These are phyloP conservation scores for Chondrilla cf. caribensis DNA, from an alignment of 37 sponge, comb jelly and placozoan species.

Conservation along the genomic window DNA sequence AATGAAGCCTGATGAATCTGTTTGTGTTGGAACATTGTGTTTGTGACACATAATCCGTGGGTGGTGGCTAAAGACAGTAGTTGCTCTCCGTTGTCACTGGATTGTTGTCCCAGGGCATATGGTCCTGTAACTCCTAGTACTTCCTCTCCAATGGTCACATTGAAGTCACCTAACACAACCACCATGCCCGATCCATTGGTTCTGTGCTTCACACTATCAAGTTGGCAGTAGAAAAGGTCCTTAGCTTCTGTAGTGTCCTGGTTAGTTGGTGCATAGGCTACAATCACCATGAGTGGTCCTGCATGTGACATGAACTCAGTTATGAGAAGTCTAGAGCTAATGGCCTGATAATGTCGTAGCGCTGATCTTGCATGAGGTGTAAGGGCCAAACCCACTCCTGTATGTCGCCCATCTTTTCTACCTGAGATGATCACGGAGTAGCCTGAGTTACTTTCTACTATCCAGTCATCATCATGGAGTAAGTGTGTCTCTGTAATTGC, in stretches of 20 bases:
- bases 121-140: background rate
- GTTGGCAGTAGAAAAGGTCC: too few relatives aligned
- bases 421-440: background rate
- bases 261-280: too few relatives aligned
- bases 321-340: too few relatives aligned
- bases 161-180: background rate
- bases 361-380: constrained; percentile 21
- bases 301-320: too few relatives aligned
- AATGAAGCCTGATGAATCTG: background rate
- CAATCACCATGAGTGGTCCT: too few relatives aligned
- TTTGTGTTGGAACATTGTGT: background rate
- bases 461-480: background rate
- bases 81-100: background rate
- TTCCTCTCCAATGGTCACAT: background rate
- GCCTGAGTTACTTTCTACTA: background rate
- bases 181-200: background rate
- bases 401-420: background rate
- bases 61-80: constrained; percentile 6
- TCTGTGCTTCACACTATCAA: too few relatives aligned
- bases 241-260: too few relatives aligned
- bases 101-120: constrained; percentile 1
- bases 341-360: constrained; percentile 9
- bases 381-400: constrained; percentile 6
- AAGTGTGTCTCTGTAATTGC: constrained; percentile 14
- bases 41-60: background rate